Base-by-base conservation (phyloP, 2,888 invertebrate species). In the Ischnura elegans region DNA sequence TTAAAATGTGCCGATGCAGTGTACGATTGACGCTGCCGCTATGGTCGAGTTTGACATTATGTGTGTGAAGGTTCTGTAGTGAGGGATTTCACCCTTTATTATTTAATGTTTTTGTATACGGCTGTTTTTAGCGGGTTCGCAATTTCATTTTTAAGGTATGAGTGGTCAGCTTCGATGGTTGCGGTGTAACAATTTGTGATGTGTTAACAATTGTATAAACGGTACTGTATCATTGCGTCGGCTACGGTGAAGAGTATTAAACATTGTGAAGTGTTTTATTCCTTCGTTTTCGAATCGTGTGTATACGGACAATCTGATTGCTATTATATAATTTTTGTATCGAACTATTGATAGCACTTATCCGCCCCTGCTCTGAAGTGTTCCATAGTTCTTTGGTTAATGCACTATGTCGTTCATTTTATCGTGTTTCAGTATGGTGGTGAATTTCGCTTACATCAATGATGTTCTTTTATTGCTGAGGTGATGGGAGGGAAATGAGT, bases 1-100 rank as follows among this genome's bases (percentile, higher is more conserved):
- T 95, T 96, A 94, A 96, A 94, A 96, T 96, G 96, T 96, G 96
- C 96, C 96, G 97, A 97, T 96, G 96, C 96, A 96, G 96, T 55
- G 87, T 93, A 86, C 93, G 84, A 93, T 94, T 94, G 94, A 94
- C 94, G 94, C 94, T 94, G 94, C 94, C 93, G 90, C 90, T 61
- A n/a, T 66, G 61, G 61, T 36, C 13, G 43, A 43, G 43, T 90
- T 90, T 90, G 90, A 43, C 90, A n/a, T n/a, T 43, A 43, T 43
- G 43, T 19, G 42, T 47, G 1, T 47, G 29, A 21, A 43, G 55
- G 43, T 21, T 43, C 61, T 8, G 43, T 43, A 3, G 21, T 61
- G 76, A 36, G 16, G 76, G 13, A 10, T 36, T 13, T 10, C 29
- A 36, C 10, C 3, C 8, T 16, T 10, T 76, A 16, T 76, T 36